A percentile compares a stretch with the other conserved stretches of the same genome.
phyloP scores from a whole-genome alignment of 2,888 invertebrate genomes.

The Nebria salina region DNA sequence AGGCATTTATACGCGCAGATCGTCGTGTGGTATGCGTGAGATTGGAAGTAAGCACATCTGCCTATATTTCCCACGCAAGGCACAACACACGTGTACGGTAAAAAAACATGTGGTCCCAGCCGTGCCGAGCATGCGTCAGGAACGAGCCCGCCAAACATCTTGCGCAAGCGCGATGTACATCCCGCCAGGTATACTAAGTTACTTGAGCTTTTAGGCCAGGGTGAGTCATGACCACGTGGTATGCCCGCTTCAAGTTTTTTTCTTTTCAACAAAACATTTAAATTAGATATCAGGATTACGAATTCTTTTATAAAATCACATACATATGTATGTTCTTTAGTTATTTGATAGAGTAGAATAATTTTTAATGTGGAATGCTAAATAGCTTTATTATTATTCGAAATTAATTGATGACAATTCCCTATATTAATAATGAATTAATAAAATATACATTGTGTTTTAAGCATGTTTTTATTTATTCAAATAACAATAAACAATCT shows the following conservation, averaged over 20 bases:
- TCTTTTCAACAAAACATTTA: neutral
- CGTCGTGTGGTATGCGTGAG: slow-evolving; percentile 16
- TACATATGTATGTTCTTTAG: neutral
- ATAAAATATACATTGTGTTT: too few species aligned
- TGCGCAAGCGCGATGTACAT: neutral
- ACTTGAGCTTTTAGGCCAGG: neutral
- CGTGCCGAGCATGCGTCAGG: slow-evolving; percentile 50
- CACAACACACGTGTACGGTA: slow-evolving; percentile 31
- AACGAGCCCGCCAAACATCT: slow-evolving; percentile 18
- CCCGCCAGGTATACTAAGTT: neutral
- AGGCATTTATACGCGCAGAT: slow-evolving; percentile 7
- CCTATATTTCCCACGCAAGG: slow-evolving; percentile 35
- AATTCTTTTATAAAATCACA: neutral
- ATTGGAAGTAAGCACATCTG: slow-evolving; percentile 35
- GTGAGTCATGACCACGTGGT: slow-evolving; percentile 19
- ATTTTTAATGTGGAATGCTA: too few species aligned
- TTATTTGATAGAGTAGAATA: neutral
- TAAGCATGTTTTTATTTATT: too few species aligned
- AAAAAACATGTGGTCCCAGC: slow-evolving; percentile 38
- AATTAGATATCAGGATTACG: neutral
- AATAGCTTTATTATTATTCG: too few species aligned
- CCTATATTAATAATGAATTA: too few species aligned
- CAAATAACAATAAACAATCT: too few species aligned
- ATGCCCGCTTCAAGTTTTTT: neutral
- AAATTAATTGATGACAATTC: too few species aligned